Evolutionary conservation across 2,888 invertebrate species (phyloP).

Genomic region (Melieria crassipennis): DNA sequence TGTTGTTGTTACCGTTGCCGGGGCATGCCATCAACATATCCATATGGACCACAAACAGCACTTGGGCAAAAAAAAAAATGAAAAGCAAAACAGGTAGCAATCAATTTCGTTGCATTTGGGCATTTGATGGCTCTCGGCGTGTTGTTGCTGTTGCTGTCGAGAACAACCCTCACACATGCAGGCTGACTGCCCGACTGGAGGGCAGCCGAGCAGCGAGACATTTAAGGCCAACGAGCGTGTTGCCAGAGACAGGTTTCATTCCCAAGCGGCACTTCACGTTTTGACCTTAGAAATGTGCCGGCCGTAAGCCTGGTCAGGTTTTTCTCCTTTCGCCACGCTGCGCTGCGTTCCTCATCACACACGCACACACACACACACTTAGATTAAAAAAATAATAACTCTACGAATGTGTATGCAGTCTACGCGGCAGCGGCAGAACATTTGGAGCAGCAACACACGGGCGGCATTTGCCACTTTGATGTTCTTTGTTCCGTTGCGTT

Average conservation of each 20-base stretch:
- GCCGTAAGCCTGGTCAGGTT: constrained; percentile 12
- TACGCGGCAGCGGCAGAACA: too few species aligned
- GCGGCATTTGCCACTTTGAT: too few species aligned
- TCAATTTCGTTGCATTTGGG: constrained; percentile 44
- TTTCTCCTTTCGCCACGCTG: constrained; percentile 4
- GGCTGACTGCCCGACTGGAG: not conserved
- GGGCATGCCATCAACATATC: constrained; percentile 8
- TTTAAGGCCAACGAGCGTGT: too few species aligned
- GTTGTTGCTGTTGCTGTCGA: not conserved
- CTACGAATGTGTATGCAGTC: too few species aligned
- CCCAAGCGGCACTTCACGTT: constrained; percentile 15
- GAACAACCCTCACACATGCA: not conserved
- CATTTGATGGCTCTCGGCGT: constrained; percentile 22
- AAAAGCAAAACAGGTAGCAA: constrained; percentile 44
- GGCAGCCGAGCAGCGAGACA: too few species aligned
- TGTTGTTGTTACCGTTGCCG: not conserved
- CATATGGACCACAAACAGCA: constrained; percentile 30
- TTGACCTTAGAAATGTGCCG: constrained; percentile 17
- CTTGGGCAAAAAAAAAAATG: constrained; percentile 12
- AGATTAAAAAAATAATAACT: too few species aligned
- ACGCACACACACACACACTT: not conserved
- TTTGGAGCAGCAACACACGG: too few species aligned
- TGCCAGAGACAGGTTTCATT: constrained; percentile 16
- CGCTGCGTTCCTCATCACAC: not conserved
- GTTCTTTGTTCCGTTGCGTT: too few species aligned